These are phyloP conservation scores for Oreochromis mossambicus DNA, from an alignment of 2,797 vertebrate species.

Conservation along the genomic window DNA sequence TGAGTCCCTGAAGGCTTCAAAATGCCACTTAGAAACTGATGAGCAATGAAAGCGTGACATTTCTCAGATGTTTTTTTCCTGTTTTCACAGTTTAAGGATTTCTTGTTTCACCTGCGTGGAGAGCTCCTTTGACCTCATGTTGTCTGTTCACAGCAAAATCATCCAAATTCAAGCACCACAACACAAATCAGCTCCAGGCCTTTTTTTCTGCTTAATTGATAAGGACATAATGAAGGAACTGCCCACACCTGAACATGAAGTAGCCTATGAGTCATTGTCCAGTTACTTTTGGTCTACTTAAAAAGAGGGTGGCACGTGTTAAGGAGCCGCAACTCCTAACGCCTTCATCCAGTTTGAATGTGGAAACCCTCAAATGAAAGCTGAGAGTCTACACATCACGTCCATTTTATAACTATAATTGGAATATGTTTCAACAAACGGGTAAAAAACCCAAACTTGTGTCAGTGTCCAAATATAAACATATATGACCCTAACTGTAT, in stretches of 20 bases:
- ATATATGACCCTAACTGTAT: fast-evolving
- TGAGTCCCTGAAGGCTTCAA: neutral
- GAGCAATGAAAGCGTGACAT: neutral
- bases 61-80: neutral
- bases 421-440: fast-evolving
- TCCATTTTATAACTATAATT: neutral
- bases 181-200: neutral
- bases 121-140: neutral
- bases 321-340: fast-evolving
- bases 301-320: neutral
- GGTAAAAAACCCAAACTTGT: neutral
- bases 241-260: fast-evolving
- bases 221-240: neutral
- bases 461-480: neutral
- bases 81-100: neutral
- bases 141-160: neutral
- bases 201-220: neutral
- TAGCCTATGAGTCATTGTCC: neutral
- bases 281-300: neutral
- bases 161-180: neutral
- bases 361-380: neutral
- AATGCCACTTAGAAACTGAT: neutral
- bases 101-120: neutral
- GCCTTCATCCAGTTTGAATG: neutral
- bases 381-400: neutral